A percentile compares a stretch with the other conserved stretches of the same genome.
Conservation (phyloP, 2,797 vertebrate genomes). For the Centroberyx gerrardi region DNA sequence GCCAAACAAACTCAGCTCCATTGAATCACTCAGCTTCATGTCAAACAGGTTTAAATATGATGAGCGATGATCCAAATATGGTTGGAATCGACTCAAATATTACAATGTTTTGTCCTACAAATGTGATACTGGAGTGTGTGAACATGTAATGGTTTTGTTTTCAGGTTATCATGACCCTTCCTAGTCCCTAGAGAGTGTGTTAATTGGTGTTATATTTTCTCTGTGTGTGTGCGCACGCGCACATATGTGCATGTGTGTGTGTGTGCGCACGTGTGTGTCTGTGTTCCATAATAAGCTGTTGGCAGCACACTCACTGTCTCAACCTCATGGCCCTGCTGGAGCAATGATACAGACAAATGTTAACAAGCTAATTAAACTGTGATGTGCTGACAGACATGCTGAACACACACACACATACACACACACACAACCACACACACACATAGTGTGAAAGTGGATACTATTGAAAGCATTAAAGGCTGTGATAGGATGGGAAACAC, state of each 20-base stretch:
- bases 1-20: neutral
- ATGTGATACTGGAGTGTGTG: conserved; percentile 1
- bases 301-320: conserved; percentile 52
- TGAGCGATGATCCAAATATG: neutral
- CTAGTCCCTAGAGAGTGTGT: conserved; percentile 42
- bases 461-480: conserved; percentile 52
- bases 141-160: conserved; percentile 48
- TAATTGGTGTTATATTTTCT: conserved; percentile 37
- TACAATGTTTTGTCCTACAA: neutral
- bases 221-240: conserved; percentile 4
- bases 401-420: conserved; percentile 43
- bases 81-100: neutral
- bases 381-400: conserved; percentile 66
- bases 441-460: conserved; percentile 67
- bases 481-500: conserved; percentile 34
- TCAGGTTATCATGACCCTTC: conserved; percentile 15
- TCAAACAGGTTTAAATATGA: neutral
- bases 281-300: conserved; percentile 65
- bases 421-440: conserved; percentile 34
- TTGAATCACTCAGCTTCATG: conserved; percentile 1
- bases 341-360: conserved; percentile 78
- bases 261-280: conserved; percentile 19
- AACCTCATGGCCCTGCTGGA: conserved; percentile 57
- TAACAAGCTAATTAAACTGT: conserved; percentile 82
- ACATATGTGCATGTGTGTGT: conserved; percentile 12